Conservation (phyloP, 2,888 invertebrate species). For the Achlya flavicornis region DNA sequence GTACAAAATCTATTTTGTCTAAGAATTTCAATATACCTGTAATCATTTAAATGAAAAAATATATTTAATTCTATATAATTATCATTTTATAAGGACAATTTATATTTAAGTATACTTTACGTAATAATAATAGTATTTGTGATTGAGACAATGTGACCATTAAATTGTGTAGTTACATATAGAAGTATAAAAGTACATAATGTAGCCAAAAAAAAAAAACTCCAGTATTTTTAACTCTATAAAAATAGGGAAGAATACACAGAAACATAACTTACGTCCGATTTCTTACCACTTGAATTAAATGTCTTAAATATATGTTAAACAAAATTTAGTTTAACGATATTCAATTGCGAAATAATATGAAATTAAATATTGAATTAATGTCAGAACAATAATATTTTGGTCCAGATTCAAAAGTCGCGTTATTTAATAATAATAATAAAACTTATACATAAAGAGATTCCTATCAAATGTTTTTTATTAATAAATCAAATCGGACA, state of each 20-base stretch:
- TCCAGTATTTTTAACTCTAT: background rate
- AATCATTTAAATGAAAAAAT: conserved; percentile 42
- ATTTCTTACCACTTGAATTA: background rate
- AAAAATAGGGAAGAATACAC: background rate
- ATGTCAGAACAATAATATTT: background rate
- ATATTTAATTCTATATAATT: conserved; percentile 25
- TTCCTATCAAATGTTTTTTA: background rate
- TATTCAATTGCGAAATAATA: background rate
- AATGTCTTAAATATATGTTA: background rate
- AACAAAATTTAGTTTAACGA: background rate
- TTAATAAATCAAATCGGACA: background rate
- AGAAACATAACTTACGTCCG: background rate
- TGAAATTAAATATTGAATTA: background rate
- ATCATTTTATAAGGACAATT: conserved; percentile 4
- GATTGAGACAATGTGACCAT: conserved; percentile 12
- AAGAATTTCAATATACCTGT: conserved; percentile 27
- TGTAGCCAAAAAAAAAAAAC: background rate
- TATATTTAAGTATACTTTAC: background rate
- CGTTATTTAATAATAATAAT: background rate
- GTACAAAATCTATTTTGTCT: conserved; percentile 22
- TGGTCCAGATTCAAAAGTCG: background rate
- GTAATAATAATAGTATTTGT: background rate
- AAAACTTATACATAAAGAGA: background rate
- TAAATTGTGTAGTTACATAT: background rate
- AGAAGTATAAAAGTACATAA: background rate